A percentile compares a stretch with the other conserved stretches of the same genome.
phyloP scores from a whole-genome alignment of 2,113 vertebrate species.

The Trogon melanurus region DNA sequence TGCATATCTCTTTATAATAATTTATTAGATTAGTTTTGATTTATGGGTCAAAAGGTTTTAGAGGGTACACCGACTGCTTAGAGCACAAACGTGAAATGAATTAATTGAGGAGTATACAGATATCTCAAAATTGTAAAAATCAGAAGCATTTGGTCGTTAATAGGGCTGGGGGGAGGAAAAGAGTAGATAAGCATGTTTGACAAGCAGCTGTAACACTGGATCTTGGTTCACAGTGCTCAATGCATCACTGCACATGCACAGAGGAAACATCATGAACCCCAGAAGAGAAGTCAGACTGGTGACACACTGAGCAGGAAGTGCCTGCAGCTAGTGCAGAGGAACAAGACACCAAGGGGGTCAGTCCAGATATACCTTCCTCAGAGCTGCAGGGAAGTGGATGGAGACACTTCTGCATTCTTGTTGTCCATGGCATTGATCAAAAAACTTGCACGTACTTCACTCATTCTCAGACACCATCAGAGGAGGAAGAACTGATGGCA shows the following conservation, averaged over 20 bases:
- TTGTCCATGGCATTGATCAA: not conserved
- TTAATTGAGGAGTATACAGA: not conserved
- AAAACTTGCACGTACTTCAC: not conserved
- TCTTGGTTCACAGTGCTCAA: not conserved
- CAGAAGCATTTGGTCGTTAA: not conserved
- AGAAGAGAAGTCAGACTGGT: not conserved
- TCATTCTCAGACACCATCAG: not conserved
- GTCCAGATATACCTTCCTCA: not conserved
- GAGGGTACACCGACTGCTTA: not conserved
- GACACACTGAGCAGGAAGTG: not conserved
- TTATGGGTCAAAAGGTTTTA: not conserved
- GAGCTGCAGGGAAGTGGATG: not conserved
- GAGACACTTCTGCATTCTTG: not conserved
- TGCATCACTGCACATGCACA: accelerated
- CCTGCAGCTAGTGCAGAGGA: not conserved
- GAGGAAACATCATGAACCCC: not conserved
- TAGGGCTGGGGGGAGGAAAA: not conserved
- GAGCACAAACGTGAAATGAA: not conserved
- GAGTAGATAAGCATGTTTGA: not conserved
- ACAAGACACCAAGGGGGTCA: not conserved
- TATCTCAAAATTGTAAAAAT: not conserved
- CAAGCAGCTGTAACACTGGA: not conserved
- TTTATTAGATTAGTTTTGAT: not conserved
- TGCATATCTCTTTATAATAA: not conserved
- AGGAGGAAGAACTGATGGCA: not conserved